Percentiles rank a stretch among this genome's conserved stretches.
Evolutionary conservation across 2,113 vertebrate genomes (phyloP).

Genomic region (Lichenostomus cassidix): DNA sequence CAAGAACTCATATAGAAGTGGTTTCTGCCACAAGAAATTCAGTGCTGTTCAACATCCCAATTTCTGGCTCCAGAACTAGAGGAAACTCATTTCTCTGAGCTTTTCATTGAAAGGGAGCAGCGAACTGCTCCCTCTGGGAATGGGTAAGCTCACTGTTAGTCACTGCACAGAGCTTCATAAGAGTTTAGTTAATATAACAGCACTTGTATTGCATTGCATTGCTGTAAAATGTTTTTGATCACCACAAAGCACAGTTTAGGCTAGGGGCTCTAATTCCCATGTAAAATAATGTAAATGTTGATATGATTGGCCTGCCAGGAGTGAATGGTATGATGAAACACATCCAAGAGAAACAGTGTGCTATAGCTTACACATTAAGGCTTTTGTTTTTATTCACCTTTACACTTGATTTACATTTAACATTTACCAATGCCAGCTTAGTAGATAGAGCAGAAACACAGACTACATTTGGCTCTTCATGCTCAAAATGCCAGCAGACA

Average conservation of each 20-base stretch:
- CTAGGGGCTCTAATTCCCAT: not conserved
- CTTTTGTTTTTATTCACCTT: not conserved
- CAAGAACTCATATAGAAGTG: not conserved
- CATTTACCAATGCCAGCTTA: not conserved
- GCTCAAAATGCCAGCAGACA: not conserved
- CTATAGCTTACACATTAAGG: not conserved
- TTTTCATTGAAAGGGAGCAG: not conserved
- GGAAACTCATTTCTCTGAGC: not conserved
- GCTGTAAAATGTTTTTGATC: not conserved
- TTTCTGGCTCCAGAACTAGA: not conserved
- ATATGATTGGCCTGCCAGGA: not conserved
- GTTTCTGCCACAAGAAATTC: not conserved
- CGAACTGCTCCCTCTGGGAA: not conserved
- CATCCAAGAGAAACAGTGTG: not conserved
- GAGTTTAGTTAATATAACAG: not conserved
- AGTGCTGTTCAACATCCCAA: not conserved
- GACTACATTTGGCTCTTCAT: not conserved
- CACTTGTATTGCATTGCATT: not conserved
- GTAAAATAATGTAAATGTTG: not conserved
- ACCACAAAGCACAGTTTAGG: not conserved
- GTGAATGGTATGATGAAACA: not conserved
- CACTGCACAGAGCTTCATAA: not conserved
- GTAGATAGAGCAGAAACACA: not conserved
- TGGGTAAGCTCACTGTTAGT: not conserved
- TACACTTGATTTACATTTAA: not conserved